These are phyloP conservation scores for Sprattus sprattus DNA, from an alignment of 2,113 vertebrate genomes.

Conservation along the genomic window DNA sequence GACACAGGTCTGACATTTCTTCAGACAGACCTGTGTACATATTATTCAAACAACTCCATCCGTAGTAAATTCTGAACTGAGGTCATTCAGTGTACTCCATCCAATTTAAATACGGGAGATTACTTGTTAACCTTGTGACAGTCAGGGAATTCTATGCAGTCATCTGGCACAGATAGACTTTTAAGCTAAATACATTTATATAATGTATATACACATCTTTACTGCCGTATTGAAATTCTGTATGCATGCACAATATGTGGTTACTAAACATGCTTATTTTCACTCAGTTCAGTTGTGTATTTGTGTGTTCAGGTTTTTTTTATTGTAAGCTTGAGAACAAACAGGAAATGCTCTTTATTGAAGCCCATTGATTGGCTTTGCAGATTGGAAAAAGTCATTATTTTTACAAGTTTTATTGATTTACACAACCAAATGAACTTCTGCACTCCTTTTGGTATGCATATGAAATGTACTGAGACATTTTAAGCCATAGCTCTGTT, in stretches of 20 bases:
- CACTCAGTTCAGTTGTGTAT: background rate
- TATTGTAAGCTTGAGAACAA: background rate
- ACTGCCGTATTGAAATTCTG: background rate
- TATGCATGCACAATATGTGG: background rate
- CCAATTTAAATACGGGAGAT: background rate
- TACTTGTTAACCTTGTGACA: background rate
- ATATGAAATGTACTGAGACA: background rate
- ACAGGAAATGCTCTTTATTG: background rate
- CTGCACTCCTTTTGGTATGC: slow-evolving; percentile 1
- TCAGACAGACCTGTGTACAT: background rate
- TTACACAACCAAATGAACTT: background rate
- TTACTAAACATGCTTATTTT: background rate
- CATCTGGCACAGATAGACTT: background rate
- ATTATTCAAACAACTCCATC: background rate
- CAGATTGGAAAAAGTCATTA: background rate
- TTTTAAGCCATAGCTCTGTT: background rate
- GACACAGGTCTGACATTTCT: background rate
- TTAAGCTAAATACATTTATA: background rate
- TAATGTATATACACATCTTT: background rate
- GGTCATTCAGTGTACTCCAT: background rate
- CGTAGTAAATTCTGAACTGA: background rate
- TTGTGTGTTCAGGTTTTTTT: background rate
- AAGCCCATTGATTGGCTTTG: background rate
- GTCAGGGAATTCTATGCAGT: background rate
- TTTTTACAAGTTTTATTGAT: background rate